These are phyloP conservation scores for Gallinago paraguaiae DNA, from an alignment of 2,113 vertebrate genomes.

Conservation along the genomic window DNA sequence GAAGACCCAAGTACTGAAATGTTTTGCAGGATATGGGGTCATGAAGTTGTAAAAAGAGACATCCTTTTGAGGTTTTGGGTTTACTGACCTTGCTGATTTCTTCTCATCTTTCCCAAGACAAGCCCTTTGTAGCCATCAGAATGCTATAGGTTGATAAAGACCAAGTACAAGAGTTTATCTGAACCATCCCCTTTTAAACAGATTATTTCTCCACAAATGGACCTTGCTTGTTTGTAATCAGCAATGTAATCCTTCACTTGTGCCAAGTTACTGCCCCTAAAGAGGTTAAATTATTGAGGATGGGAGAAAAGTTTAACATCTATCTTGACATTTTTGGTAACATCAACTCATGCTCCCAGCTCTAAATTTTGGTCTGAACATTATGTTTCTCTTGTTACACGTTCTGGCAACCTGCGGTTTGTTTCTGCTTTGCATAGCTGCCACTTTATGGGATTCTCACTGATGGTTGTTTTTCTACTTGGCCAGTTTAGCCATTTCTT, in stretches of 20 bases:
- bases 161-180: neutral
- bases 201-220: neutral
- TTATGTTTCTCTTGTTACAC: neutral
- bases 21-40: neutral
- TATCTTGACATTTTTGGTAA: neutral
- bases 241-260: neutral
- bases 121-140: neutral
- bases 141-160: neutral
- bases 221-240: neutral
- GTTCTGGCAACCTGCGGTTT: neutral
- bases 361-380: neutral
- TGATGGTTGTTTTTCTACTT: neutral
- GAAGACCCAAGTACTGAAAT: neutral
- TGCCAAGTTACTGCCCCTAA: neutral
- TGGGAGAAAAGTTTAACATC: neutral
- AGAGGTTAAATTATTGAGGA: neutral
- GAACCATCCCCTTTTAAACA: neutral
- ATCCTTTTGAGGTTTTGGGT: neutral
- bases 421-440: slow-evolving; percentile 24
- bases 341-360: neutral
- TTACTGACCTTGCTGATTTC: neutral
- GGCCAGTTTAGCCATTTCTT: neutral
- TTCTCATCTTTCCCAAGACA: neutral
- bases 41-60: neutral
- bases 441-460: neutral